A percentile compares a stretch with the other conserved stretches of the same genome.
Conservation (phyloP, 2,797 vertebrate species). For the Bovichtus diacanthus region DNA sequence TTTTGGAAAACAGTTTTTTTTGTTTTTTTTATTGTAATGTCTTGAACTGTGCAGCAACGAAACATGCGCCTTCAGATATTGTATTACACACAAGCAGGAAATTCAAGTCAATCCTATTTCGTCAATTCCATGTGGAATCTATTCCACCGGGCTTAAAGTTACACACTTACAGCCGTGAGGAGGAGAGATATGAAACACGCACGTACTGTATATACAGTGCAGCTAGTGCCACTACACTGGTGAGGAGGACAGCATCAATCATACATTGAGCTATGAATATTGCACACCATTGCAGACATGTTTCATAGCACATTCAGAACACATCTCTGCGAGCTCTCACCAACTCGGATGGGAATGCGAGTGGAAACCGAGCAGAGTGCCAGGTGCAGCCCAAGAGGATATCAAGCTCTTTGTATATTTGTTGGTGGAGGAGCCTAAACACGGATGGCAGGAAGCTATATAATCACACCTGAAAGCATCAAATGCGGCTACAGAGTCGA, state of each 20-base stretch:
- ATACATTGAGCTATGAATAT: slow-evolving; percentile 1
- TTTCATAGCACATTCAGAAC: not conserved
- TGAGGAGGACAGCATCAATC: not conserved
- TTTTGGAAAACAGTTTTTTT: too few relatives aligned
- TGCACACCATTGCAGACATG: not conserved
- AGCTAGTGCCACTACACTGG: not conserved
- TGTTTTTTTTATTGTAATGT: not conserved
- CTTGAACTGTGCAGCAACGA: not conserved
- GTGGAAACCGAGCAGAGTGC: slow-evolving; percentile 2
- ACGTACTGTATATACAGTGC: not conserved
- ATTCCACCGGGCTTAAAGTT: not conserved
- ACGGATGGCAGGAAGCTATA: not conserved
- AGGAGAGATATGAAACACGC: not conserved
- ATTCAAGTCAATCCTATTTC: not conserved
- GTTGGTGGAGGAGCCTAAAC: not conserved
- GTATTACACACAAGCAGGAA: not conserved
- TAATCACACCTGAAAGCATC: slow-evolving; percentile 31
- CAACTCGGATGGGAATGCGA: not conserved
- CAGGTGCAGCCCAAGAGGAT: slow-evolving; percentile 41
- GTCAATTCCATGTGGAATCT: not conserved
- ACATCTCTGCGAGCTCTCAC: not conserved
- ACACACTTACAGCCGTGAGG: not conserved
- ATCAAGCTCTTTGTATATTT: slow-evolving; percentile 25
- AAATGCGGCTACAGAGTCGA: not conserved
- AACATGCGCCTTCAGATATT: not conserved